Percentiles rank a stretch among this genome's conserved stretches.
Evolutionary conservation across 2,113 vertebrate species (phyloP).

Genomic region (Aramus guarauna): DNA sequence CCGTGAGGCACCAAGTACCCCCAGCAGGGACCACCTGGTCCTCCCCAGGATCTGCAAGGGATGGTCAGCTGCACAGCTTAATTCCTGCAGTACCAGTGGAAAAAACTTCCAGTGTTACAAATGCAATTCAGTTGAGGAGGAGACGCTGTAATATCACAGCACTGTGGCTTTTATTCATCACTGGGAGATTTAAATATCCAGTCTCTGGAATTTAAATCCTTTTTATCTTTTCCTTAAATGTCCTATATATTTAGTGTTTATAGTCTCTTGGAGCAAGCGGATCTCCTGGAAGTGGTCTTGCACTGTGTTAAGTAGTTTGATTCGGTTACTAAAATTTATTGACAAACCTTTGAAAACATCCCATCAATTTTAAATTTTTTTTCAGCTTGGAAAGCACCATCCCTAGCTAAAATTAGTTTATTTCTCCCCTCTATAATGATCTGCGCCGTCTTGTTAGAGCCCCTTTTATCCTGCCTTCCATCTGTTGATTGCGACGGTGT

Average conservation of each 20-base stretch:
- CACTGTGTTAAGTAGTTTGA: neutral
- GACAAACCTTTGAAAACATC: neutral
- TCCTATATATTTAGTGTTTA: neutral
- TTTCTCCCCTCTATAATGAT: neutral
- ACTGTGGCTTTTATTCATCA: neutral
- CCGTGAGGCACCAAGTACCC: neutral
- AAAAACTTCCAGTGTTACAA: neutral
- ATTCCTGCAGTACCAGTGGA: neutral
- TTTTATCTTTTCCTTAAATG: neutral
- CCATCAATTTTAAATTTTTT: neutral
- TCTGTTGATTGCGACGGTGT: constrained; percentile 46
- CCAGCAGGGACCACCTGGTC: accelerated
- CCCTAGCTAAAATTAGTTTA: neutral
- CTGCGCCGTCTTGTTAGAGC: neutral
- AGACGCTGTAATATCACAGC: neutral
- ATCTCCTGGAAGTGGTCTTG: neutral
- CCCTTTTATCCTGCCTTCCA: neutral
- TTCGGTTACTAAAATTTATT: neutral
- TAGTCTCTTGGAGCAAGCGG: neutral
- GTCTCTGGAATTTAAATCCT: neutral
- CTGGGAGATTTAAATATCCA: neutral
- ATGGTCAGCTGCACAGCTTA: neutral
- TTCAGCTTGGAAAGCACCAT: neutral
- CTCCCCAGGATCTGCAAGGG: neutral
- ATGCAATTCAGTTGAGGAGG: neutral